phyloP scores from a whole-genome alignment of 2,113 vertebrate genomes.

The Zosterops japonicus region DNA sequence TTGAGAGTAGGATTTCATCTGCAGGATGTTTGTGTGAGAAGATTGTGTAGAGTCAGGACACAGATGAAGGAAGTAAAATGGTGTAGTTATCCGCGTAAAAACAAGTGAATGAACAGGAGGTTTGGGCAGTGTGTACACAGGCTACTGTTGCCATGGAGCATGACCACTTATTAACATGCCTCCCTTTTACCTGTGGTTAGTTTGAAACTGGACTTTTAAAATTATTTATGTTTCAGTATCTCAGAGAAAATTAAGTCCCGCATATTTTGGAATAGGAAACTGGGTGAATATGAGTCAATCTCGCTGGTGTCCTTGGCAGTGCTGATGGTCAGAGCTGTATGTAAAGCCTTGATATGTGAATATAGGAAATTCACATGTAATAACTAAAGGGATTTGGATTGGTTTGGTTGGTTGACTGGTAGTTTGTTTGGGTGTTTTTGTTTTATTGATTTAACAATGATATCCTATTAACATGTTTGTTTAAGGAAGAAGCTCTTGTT shows the following conservation, averaged over 20 bases:
- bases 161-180: not conserved
- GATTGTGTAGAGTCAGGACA: not conserved
- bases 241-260: not conserved
- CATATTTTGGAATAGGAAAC: not conserved
- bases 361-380: not conserved
- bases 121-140: not conserved
- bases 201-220: not conserved
- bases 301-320: not conserved
- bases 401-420: not conserved
- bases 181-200: not conserved
- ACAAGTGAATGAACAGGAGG: not conserved
- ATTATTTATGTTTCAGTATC: not conserved
- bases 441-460: not conserved
- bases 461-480: not conserved
- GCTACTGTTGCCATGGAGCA: not conserved
- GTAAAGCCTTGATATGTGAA: accelerated
- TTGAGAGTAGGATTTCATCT: not conserved
- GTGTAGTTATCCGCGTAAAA: not conserved
- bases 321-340: not conserved
- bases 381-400: not conserved
- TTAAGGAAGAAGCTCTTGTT: not conserved
- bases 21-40: not conserved
- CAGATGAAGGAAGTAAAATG: not conserved
- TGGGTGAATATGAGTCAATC: not conserved
- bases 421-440: not conserved